Base-by-base conservation (phyloP, 2,797 vertebrate genomes). In the Acrossocheilus wenchowensis region DNA sequence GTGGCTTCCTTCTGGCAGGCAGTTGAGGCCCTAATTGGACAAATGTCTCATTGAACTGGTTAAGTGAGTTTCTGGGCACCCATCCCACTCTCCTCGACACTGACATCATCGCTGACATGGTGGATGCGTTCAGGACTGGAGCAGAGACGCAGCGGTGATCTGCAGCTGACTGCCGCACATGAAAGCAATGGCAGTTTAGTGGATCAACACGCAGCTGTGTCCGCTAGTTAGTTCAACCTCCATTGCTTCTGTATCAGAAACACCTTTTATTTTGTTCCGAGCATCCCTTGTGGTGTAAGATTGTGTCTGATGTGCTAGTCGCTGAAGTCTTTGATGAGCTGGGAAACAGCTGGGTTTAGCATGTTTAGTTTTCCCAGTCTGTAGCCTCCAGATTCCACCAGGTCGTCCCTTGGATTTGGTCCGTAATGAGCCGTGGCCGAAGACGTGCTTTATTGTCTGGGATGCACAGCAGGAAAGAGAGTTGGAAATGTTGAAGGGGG, bases 141-240 rank as follows among this genome's bases (percentile, higher is more conserved):
- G 8, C 6, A 34, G 81, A 54, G 83, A 64, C 78, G 9, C 86
- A 87, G 88, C 74, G 14, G 81, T 21, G 39, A 62, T 71, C 78
- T 90, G 88, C 94, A 93, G 92, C 93, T 94, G 93, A 95, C 89
- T 75, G n/a, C 34, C 39, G 68, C 82, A 86, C 92, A 89, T 86
- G 48, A 93, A 92, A 92, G 87, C 86, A 80, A 21, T 0, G 78
- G 6, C 74, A 92, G 91, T 91, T 94, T 90, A 94, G 91, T 94
- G 92, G 89, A 88, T 82, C 41, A 72, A 91, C 72, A 34, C 19
- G 86, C 94, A 95, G 94, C 94, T 95, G 94, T 92, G 93, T 89
- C 91, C 50, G 39, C 79, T 86, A 75, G 89, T 90, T 87, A 90
- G 78, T 36, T 81, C 45, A 71, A 69, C 14, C 71, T 78, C 19